Percentiles rank a stretch among this genome's conserved stretches.
phyloP scores from a whole-genome alignment of 2,888 invertebrate species.

The Tenthredo livida region DNA sequence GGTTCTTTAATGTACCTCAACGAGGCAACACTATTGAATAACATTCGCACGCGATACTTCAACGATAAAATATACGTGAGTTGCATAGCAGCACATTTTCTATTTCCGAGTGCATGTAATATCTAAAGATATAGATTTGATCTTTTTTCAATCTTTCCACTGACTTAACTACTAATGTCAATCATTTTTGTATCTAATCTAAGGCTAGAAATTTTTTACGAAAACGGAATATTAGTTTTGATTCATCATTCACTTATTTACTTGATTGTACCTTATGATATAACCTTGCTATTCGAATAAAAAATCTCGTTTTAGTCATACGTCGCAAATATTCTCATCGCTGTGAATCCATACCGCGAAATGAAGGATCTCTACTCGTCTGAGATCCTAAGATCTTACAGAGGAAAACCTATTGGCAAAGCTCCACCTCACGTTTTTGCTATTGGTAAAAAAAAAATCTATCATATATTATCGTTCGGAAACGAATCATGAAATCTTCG shows the following conservation, averaged over 20 bases:
- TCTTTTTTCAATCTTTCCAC: not conserved
- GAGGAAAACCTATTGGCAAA: slow-evolving; percentile 96
- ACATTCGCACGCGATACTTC: slow-evolving; percentile 93
- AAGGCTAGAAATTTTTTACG: not conserved
- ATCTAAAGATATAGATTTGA: not conserved
- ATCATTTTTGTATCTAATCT: not conserved
- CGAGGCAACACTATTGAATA: slow-evolving; percentile 97
- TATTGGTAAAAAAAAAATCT: slow-evolving; percentile 84
- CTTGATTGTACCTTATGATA: not conserved
- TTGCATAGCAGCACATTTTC: slow-evolving; percentile 63
- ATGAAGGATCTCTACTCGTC: slow-evolving; percentile 93
- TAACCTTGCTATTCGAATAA: not conserved
- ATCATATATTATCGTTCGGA: not conserved
- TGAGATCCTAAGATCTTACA: slow-evolving; percentile 91
- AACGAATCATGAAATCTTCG: not conserved
- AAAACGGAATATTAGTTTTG: not conserved
- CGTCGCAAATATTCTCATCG: slow-evolving; percentile 98
- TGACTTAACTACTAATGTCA: not conserved
- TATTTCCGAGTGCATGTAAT: not conserved
- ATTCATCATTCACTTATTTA: not conserved
- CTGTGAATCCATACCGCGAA: slow-evolving; percentile 98
- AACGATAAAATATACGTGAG: slow-evolving; percentile 98
- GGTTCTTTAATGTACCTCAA: slow-evolving; percentile 99
- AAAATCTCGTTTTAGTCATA: slow-evolving; percentile 87
- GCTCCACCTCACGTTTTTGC: slow-evolving; percentile 98